Percentiles rank a stretch among this genome's conserved stretches.
Conservation (phyloP, 2,113 vertebrate species). For the Hylia prasina region DNA sequence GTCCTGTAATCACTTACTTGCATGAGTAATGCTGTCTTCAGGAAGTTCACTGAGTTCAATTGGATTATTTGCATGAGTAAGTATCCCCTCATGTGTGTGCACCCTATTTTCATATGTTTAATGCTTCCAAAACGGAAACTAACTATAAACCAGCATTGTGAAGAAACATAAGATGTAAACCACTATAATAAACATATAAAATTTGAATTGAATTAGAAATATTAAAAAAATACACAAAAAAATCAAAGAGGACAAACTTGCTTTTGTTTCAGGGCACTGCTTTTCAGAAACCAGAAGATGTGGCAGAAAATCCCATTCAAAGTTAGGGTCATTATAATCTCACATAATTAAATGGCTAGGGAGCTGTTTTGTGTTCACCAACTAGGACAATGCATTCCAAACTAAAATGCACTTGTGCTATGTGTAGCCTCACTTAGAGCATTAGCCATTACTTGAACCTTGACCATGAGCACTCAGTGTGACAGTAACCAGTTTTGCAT, state of each 20-base stretch:
- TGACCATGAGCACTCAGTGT: conserved; percentile 41
- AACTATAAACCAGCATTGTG: background rate
- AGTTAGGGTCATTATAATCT: conserved; percentile 46
- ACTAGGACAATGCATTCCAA: background rate
- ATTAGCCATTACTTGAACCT: conserved; percentile 63
- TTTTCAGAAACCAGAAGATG: conserved; percentile 35
- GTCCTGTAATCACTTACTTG: conserved; percentile 58
- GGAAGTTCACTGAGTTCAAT: conserved; percentile 55
- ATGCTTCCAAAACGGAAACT: conserved; percentile 31
- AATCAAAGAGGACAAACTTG: background rate
- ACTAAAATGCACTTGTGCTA: conserved; percentile 23
- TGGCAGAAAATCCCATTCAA: conserved; percentile 2
- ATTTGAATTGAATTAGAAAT: background rate
- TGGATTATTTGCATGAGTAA: conserved; percentile 61
- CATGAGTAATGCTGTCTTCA: conserved; percentile 57
- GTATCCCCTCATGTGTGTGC: conserved; percentile 49
- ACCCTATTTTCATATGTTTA: conserved; percentile 43
- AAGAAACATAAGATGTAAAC: background rate
- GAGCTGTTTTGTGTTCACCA: conserved; percentile 47
- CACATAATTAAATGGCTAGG: conserved; percentile 51
- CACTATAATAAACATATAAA: background rate
- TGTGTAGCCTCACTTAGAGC: conserved; percentile 19
- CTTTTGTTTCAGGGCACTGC: background rate
- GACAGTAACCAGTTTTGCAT: conserved; percentile 36
- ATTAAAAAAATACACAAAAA: background rate